Percentiles rank a stretch among this genome's conserved stretches.
Conservation (phyloP, 2,888 invertebrate species). For the Leptarthrus brevirostris region DNA sequence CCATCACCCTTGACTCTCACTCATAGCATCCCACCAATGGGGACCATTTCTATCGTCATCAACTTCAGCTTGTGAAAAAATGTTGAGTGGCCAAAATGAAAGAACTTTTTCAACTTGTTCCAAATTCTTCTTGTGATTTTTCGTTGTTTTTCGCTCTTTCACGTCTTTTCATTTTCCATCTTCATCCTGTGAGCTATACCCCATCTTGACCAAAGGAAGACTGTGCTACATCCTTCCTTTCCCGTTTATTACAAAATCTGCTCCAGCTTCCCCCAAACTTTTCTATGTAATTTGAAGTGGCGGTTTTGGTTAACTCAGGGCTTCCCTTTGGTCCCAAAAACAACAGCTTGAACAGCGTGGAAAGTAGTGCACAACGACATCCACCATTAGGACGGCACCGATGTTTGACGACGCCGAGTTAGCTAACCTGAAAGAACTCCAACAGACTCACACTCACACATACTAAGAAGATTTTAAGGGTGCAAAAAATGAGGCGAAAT, state of each 20-base stretch:
- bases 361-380: not conserved
- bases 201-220: not conserved
- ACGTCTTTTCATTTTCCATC: not conserved
- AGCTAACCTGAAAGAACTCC: conserved; percentile 9
- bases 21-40: too few relatives aligned
- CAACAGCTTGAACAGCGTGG: conserved; percentile 4
- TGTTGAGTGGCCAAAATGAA: conserved; percentile 30
- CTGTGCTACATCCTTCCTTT: not conserved
- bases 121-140: conserved; percentile 3
- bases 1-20: not conserved
- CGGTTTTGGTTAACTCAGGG: conserved; percentile 14
- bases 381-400: not conserved
- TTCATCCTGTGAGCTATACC: not conserved
- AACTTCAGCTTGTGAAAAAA: not conserved
- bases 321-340: not conserved
- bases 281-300: conserved; percentile 19
- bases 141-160: conserved; percentile 1
- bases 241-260: too few relatives aligned
- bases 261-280: conserved; percentile 15
- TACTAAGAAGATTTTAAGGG: too few relatives aligned
- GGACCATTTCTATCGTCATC: conserved; percentile 4
- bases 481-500: conserved; percentile 27
- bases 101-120: conserved; percentile 32
- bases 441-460: too few relatives aligned
- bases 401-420: not conserved